Percentiles rank a stretch among this genome's conserved stretches.
Conservation (phyloP, 1,140 invertebrate genomes). For the Caenorhabditis remanei region DNA sequence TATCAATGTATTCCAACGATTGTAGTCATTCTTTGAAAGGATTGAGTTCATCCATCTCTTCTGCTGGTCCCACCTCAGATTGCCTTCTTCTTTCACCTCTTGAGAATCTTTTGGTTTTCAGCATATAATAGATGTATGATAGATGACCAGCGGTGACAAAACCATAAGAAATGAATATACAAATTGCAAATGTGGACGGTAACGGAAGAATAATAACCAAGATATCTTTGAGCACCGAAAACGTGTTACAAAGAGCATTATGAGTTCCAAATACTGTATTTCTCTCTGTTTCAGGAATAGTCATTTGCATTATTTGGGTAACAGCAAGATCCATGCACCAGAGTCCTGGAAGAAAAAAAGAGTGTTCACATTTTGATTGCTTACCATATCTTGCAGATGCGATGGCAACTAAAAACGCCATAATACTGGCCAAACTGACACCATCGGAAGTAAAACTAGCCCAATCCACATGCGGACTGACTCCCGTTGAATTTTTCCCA, state of each 20-base stretch:
- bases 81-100: not conserved
- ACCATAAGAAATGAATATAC: conserved; percentile 79
- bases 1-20: no score
- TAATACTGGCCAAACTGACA: conserved; percentile 60
- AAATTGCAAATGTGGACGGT: conserved; percentile 79
- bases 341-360: conserved; percentile 74
- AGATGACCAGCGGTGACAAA: conserved; percentile 78
- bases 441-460: conserved; percentile 64
- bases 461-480: conserved; percentile 60
- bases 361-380: not conserved
- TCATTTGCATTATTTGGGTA: conserved; percentile 82
- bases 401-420: conserved; percentile 72
- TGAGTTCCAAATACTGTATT: conserved; percentile 82
- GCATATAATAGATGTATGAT: conserved; percentile 66
- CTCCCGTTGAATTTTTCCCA: conserved; percentile 35
- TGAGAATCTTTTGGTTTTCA: not conserved
- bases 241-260: conserved; percentile 77
- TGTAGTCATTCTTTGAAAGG: no score
- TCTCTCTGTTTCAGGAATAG: conserved; percentile 80
- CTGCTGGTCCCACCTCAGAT: no score
- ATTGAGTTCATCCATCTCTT: no score
- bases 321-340: conserved; percentile 82
- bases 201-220: conserved; percentile 80
- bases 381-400: conserved; percentile 34
- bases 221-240: conserved; percentile 80